A percentile compares a stretch with the other conserved stretches of the same genome.
Evolutionary conservation across 2,888 invertebrate species (phyloP).

Genomic region (Lordiphosa fenestrarum): DNA sequence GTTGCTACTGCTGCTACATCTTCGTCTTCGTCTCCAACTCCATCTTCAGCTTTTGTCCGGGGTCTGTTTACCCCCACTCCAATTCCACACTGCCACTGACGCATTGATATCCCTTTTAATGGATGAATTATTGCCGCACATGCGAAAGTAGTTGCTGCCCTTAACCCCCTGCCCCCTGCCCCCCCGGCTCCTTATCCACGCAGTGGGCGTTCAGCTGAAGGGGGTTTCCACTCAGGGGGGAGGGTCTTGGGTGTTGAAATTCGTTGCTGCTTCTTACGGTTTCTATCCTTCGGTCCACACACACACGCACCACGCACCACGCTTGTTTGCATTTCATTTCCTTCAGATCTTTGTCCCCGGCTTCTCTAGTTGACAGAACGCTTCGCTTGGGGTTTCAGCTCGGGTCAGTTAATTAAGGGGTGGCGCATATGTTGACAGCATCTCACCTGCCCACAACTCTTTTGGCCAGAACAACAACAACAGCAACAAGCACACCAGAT

Average conservation of each 20-base stretch:
- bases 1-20: constrained; percentile 38
- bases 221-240: constrained; percentile 5
- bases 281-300: constrained; percentile 52
- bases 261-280: constrained; percentile 36
- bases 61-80: constrained; percentile 18
- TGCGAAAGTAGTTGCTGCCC: constrained; percentile 76
- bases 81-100: constrained; percentile 36
- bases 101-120: constrained; percentile 79
- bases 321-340: constrained; percentile 72
- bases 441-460: constrained; percentile 32
- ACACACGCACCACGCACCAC: constrained; percentile 21
- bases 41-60: constrained; percentile 25
- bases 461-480: constrained; percentile 22
- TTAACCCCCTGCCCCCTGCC: constrained; percentile 14
- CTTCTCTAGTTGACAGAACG: constrained; percentile 46
- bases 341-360: constrained; percentile 47
- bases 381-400: constrained; percentile 28
- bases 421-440: constrained; percentile 24
- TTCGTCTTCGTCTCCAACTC: constrained; percentile 38
- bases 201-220: constrained; percentile 31
- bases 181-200: constrained; percentile 18
- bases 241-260: constrained; percentile 21
- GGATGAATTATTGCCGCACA: constrained; percentile 80
- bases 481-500: constrained; percentile 4
- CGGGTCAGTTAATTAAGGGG: constrained; percentile 66